These are phyloP conservation scores for Nannoperca australis DNA, from an alignment of 2,797 vertebrate species.

Conservation along the genomic window DNA sequence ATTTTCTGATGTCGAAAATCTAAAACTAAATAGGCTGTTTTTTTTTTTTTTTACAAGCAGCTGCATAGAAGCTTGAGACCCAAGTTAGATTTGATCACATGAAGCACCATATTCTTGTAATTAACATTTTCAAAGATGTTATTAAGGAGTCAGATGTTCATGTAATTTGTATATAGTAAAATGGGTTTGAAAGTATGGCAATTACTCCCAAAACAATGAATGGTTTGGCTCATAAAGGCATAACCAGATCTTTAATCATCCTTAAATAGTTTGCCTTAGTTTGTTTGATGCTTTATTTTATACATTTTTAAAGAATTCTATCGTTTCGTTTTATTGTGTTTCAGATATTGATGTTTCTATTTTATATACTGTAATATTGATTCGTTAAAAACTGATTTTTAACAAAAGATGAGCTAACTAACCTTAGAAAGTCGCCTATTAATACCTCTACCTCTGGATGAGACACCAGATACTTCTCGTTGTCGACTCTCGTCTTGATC, in stretches of 20 bases:
- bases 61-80: background rate
- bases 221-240: background rate
- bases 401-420: background rate
- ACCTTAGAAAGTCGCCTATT: conserved; percentile 84
- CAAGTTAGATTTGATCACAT: background rate
- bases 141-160: background rate
- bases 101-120: background rate
- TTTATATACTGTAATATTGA: background rate
- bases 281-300: background rate
- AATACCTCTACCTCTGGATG: conserved; percentile 84
- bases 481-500: conserved; percentile 83
- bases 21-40: too few relatives aligned
- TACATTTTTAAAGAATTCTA: background rate
- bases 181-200: background rate
- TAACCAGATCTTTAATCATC: background rate
- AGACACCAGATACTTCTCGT: conserved; percentile 82
- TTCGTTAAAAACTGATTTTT: background rate
- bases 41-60: background rate
- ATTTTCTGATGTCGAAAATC: background rate
- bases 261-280: background rate
- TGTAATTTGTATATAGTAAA: background rate
- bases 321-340: background rate
- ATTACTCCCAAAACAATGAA: background rate
- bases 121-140: background rate
- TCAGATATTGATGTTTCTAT: background rate